Percentiles rank a stretch among this genome's conserved stretches.
These are phyloP conservation scores for Phainopepla nitens DNA, from an alignment of 2,113 vertebrate genomes.

Conservation along the genomic window DNA sequence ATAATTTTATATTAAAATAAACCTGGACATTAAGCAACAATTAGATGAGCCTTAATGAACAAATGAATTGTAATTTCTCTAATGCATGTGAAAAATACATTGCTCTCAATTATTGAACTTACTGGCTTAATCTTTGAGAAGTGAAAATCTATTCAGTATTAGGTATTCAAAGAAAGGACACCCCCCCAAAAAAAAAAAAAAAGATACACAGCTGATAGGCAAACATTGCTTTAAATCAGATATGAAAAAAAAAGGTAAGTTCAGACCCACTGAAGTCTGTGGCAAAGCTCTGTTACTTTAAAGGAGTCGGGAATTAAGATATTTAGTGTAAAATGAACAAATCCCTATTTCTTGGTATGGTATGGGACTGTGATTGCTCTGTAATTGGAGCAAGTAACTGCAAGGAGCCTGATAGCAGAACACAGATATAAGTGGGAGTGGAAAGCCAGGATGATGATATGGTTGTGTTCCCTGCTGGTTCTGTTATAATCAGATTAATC, in stretches of 20 bases:
- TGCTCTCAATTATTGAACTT: background rate
- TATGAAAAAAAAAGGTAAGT: background rate
- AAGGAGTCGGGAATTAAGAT: background rate
- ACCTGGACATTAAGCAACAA: background rate
- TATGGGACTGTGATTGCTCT: background rate
- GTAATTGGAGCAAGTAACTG: background rate
- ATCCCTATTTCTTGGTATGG: background rate
- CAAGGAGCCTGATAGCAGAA: background rate
- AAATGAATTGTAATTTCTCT: background rate
- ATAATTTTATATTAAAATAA: background rate
- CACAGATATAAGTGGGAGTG: background rate
- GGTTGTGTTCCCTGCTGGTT: background rate
- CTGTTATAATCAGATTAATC: background rate
- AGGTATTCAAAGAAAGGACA: background rate
- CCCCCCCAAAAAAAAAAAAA: background rate
- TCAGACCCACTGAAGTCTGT: background rate
- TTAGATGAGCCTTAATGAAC: background rate
- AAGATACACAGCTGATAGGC: background rate
- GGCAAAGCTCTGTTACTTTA: background rate
- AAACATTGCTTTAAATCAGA: background rate
- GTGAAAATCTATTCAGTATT: background rate
- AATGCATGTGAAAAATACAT: background rate
- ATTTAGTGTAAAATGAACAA: background rate
- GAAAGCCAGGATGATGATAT: background rate
- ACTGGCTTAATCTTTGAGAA: background rate